Conservation (phyloP, 2,797 vertebrate species). For the Borostomias antarcticus region DNA sequence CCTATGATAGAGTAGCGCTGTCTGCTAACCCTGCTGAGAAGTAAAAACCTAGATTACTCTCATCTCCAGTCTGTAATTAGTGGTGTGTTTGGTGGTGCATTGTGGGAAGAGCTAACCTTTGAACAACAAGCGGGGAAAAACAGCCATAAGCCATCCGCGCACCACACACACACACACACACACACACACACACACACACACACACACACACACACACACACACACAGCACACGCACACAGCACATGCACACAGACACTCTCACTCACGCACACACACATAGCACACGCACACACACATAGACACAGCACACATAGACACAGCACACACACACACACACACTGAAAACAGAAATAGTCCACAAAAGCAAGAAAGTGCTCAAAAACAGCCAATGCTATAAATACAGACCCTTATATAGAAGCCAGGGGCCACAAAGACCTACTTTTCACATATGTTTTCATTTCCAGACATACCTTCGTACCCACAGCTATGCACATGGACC, state of each 20-base stretch:
- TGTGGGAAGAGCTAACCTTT: constrained; percentile 54
- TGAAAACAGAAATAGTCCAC: constrained; percentile 22
- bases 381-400: constrained; percentile 60
- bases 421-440: constrained; percentile 42
- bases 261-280: constrained; percentile 3
- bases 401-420: constrained; percentile 46
- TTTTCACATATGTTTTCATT: constrained; percentile 48
- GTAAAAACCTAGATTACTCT: constrained; percentile 59
- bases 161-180: background rate
- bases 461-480: constrained; percentile 43
- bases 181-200: background rate
- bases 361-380: constrained; percentile 48
- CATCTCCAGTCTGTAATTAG: constrained; percentile 67
- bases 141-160: constrained; percentile 19
- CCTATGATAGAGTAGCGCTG: constrained; percentile 37
- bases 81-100: constrained; percentile 57
- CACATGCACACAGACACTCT: background rate
- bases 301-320: background rate
- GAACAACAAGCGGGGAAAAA: constrained; percentile 34
- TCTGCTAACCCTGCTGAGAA: constrained; percentile 38
- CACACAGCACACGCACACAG: background rate
- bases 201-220: constrained; percentile 2
- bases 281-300: background rate
- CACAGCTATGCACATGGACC: constrained; percentile 57
- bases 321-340: constrained; percentile 1